Evolutionary conservation across 2,888 invertebrate genomes (phyloP).

Genomic region (Rhagium mordax): DNA sequence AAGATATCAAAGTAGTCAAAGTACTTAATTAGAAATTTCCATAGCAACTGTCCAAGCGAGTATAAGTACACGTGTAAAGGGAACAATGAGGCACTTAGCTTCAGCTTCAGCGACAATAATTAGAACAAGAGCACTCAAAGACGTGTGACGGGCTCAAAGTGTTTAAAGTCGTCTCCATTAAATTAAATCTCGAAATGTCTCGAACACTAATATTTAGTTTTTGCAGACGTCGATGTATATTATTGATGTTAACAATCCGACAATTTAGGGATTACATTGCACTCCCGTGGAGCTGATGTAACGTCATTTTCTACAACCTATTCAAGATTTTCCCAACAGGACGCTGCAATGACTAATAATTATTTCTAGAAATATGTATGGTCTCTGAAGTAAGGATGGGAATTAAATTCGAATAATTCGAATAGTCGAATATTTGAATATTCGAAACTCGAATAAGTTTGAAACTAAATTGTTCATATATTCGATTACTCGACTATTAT

Average conservation of each 20-base stretch:
- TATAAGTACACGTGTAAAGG: slow-evolving; percentile 29
- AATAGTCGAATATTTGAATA: no score
- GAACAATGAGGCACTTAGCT: slow-evolving; percentile 28
- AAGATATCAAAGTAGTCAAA: slow-evolving; percentile 22
- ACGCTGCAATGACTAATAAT: no score
- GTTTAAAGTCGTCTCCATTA: slow-evolving; percentile 11
- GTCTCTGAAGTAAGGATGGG: no score
- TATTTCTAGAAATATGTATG: no score
- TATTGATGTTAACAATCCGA: neutral
- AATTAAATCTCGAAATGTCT: slow-evolving; percentile 41
- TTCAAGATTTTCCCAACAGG: no score
- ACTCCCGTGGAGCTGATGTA: no score
- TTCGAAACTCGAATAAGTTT: no score
- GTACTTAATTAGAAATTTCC: slow-evolving; percentile 43
- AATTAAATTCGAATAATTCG: no score
- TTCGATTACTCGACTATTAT: no score
- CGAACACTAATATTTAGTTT: slow-evolving; percentile 7
- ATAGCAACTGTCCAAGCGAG: slow-evolving; percentile 42
- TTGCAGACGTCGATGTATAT: neutral
- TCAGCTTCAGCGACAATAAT: slow-evolving; percentile 29
- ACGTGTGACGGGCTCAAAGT: slow-evolving; percentile 7
- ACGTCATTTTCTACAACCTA: no score
- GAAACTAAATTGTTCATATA: no score
- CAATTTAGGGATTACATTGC: neutral
- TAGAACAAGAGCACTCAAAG: slow-evolving; percentile 12